Percentiles rank a stretch among this genome's conserved stretches.
Evolutionary conservation across 2,113 vertebrate species (phyloP).

Genomic region (Channa argus): DNA sequence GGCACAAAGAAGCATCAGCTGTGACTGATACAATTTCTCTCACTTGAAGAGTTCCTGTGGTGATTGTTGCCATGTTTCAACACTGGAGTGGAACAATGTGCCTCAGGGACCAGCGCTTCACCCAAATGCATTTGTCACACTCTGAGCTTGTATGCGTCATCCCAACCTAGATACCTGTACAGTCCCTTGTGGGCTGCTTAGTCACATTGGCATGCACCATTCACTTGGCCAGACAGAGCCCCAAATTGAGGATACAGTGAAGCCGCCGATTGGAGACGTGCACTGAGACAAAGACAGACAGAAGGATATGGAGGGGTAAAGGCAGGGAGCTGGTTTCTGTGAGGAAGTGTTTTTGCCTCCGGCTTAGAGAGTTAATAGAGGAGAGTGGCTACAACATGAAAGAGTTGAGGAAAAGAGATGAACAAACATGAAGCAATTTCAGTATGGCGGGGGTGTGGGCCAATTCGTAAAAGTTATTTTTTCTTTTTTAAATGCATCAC

Average conservation of each 20-base stretch:
- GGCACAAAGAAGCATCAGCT: conserved; percentile 67
- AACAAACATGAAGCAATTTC: conserved; percentile 56
- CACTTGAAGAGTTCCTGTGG: conserved; percentile 70
- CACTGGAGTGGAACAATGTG: conserved; percentile 71
- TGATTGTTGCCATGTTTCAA: conserved; percentile 73
- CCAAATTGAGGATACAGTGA: conserved; percentile 51
- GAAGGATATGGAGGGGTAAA: conserved; percentile 24
- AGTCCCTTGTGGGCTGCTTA: conserved; percentile 67
- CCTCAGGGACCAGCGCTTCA: conserved; percentile 67
- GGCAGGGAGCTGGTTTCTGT: conserved; percentile 31
- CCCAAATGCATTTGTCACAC: conserved; percentile 88
- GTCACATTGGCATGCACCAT: conserved; percentile 57
- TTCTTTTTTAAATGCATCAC: conserved; percentile 62
- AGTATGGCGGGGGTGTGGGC: conserved; percentile 36
- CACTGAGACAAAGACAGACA: conserved; percentile 49
- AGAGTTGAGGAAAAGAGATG: conserved; percentile 49
- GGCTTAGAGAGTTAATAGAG: conserved; percentile 49
- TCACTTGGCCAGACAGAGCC: conserved; percentile 43
- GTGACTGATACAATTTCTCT: conserved; percentile 77
- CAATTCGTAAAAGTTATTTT: conserved; percentile 56
- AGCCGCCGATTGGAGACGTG: conserved; percentile 17
- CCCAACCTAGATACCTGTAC: conserved; percentile 66
- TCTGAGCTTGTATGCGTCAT: conserved; percentile 60
- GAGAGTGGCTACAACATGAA: conserved; percentile 58
- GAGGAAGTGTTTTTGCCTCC: conserved; percentile 49